These are phyloP conservation scores for Stictonetta naevosa DNA, from an alignment of 2,113 vertebrate species.

Conservation along the genomic window DNA sequence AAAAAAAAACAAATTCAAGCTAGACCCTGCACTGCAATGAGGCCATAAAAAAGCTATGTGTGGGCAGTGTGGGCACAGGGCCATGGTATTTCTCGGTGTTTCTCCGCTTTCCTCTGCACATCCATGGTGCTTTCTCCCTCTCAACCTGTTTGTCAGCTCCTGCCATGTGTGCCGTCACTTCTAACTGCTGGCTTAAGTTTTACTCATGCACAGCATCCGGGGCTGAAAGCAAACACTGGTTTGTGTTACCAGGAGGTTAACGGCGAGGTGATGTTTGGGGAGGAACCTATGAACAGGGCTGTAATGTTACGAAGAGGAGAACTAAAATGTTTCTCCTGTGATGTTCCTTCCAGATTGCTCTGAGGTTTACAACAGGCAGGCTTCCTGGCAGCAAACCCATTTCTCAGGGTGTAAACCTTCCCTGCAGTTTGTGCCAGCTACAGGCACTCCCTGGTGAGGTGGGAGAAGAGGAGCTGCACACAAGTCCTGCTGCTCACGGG, in stretches of 20 bases:
- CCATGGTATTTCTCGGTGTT: not conserved
- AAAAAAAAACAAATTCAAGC: not conserved
- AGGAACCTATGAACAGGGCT: too few relatives aligned
- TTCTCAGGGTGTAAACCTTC: not conserved
- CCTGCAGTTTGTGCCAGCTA: not conserved
- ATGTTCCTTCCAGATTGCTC: not conserved
- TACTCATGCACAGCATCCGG: not conserved
- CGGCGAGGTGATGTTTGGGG: not conserved
- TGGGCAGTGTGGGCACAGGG: not conserved
- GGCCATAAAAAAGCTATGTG: not conserved
- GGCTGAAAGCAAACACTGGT: too few relatives aligned
- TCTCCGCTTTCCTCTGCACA: not conserved
- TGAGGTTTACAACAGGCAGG: not conserved
- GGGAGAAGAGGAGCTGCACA: too few relatives aligned
- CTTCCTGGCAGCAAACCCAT: not conserved
- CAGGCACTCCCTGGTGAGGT: not conserved
- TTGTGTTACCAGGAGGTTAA: not conserved
- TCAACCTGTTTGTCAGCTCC: too few relatives aligned
- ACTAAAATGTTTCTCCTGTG: not conserved
- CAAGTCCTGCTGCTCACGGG: not conserved
- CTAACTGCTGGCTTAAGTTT: too few relatives aligned
- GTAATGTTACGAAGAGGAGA: not conserved
- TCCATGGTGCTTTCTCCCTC: not conserved
- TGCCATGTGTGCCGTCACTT: not conserved
- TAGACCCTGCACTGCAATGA: not conserved